Percentiles rank a stretch among this genome's conserved stretches.
Conservation (phyloP, 2,113 vertebrate genomes). For the Mastomys coucha region DNA sequence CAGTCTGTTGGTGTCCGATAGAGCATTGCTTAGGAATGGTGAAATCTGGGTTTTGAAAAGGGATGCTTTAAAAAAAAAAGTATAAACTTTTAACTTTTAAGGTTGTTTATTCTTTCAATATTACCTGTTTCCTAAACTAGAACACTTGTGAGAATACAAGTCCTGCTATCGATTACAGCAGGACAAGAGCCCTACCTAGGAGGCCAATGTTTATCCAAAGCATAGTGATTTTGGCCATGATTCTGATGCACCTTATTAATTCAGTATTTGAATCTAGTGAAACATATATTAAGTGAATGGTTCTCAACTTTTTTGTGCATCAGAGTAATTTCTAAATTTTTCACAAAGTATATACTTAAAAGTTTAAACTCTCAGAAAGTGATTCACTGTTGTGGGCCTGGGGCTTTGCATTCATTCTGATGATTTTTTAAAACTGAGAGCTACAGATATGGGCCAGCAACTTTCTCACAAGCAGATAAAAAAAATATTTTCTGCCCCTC, state of each 20-base stretch:
- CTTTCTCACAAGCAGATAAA: slow-evolving; percentile 46
- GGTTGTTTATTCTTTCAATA: not conserved
- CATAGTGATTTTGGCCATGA: not conserved
- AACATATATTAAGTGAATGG: slow-evolving; percentile 18
- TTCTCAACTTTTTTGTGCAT: not conserved
- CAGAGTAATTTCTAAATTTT: slow-evolving; percentile 43
- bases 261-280: slow-evolving; percentile 21
- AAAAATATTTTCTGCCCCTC: not conserved
- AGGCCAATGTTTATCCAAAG: not conserved
- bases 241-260: slow-evolving; percentile 9
- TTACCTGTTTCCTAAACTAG: slow-evolving; percentile 44
- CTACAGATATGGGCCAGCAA: slow-evolving; percentile 2
- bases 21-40: slow-evolving; percentile 44
- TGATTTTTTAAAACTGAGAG: slow-evolving; percentile 41
- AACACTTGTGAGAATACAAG: slow-evolving; percentile 22
- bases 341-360: slow-evolving; percentile 2
- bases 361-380: slow-evolving; percentile 32
- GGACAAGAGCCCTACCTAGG: not conserved
- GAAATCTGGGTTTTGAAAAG: slow-evolving; percentile 35
- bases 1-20: not conserved
- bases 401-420: slow-evolving; percentile 29
- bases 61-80: not conserved
- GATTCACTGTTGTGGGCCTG: slow-evolving; percentile 16
- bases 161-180: not conserved
- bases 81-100: slow-evolving; percentile 55